Evolutionary conservation across 2,797 vertebrate genomes (phyloP).

Genomic region (Telmatherina bonti): DNA sequence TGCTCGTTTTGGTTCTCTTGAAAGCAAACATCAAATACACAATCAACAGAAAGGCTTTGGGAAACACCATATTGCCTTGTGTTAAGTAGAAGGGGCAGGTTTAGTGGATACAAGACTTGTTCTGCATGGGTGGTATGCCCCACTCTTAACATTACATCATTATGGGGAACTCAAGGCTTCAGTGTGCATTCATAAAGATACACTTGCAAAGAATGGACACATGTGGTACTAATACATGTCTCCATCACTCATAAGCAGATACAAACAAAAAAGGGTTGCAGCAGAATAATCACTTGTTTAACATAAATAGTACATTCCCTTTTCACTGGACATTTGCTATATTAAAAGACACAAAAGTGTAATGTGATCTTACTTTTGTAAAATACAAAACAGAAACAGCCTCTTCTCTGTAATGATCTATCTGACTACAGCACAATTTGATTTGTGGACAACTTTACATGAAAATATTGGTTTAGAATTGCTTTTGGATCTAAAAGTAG

Average conservation of each 20-base stretch:
- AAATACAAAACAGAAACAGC: neutral
- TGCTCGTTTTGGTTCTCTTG: constrained; percentile 16
- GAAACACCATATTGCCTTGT: constrained; percentile 52
- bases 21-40: constrained; percentile 56
- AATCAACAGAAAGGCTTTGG: constrained; percentile 53
- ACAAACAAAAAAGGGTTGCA: constrained; percentile 30
- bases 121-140: constrained; percentile 23
- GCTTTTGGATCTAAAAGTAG: constrained; percentile 72
- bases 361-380: neutral
- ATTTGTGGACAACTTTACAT: no score
- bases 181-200: constrained; percentile 29
- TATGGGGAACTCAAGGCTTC: constrained; percentile 22
- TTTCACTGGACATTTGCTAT: neutral
- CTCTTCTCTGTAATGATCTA: constrained; percentile 2
- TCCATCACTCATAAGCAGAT: constrained; percentile 33
- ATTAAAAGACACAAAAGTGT: neutral
- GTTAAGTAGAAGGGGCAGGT: constrained; percentile 28
- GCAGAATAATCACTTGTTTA: constrained; percentile 8
- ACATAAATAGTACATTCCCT: neutral
- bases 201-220: constrained; percentile 18
- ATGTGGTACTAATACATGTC: constrained; percentile 17
- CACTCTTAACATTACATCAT: constrained; percentile 35
- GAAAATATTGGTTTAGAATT: no score
- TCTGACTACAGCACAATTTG: constrained; percentile 25
- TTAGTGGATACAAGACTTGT: constrained; percentile 46